phyloP scores from a whole-genome alignment of 2,888 invertebrate genomes.

The Junonia oenone region DNA sequence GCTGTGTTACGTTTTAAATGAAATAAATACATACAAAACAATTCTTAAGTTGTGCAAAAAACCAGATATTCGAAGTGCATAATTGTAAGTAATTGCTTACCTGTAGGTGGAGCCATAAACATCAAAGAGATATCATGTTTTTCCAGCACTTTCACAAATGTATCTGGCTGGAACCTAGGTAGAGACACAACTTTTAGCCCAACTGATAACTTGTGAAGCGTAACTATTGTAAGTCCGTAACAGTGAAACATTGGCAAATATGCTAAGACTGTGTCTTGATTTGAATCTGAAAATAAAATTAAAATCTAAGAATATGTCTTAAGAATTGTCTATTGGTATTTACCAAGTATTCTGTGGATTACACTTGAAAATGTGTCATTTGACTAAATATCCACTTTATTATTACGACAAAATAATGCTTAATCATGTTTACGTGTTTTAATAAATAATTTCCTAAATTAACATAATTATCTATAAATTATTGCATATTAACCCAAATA shows the following conservation, averaged over 20 bases:
- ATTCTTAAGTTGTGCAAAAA: not conserved
- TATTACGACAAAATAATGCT: too few species aligned
- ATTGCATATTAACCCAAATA: too few species aligned
- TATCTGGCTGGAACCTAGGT: constrained; percentile 85
- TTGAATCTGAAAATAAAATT: constrained; percentile 45
- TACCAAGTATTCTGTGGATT: too few species aligned
- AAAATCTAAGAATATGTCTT: too few species aligned
- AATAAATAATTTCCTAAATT: too few species aligned
- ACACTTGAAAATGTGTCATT: too few species aligned
- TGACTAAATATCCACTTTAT: too few species aligned
- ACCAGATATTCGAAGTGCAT: too few species aligned
- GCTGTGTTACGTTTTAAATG: constrained; percentile 34
- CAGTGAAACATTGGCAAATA: constrained; percentile 87
- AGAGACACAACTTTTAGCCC: constrained; percentile 83
- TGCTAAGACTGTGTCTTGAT: constrained; percentile 78
- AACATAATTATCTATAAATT: too few species aligned
- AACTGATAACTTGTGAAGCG: constrained; percentile 74
- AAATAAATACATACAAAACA: constrained; percentile 2
- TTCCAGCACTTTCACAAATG: constrained; percentile 80
- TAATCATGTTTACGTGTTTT: too few species aligned
- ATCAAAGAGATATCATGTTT: constrained; percentile 80
- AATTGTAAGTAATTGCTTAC: constrained; percentile 59
- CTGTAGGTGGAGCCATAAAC: constrained; percentile 87
- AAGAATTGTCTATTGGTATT: too few species aligned
- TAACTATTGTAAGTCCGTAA: constrained; percentile 80